Conservation (phyloP, 1,140 invertebrate species). For the Tetraneura akinire region DNA sequence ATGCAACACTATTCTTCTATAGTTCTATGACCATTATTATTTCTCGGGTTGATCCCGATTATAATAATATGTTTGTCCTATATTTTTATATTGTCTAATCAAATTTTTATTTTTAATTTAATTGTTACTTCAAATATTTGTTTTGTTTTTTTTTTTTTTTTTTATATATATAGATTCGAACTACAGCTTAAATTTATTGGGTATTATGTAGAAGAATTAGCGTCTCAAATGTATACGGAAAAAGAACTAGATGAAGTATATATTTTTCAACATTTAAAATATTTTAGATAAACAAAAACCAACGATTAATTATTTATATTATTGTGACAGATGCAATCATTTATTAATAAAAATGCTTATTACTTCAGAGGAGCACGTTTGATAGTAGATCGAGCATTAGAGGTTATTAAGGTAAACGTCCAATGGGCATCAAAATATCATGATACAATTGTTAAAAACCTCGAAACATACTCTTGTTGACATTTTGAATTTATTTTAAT, state of each 20-base stretch:
- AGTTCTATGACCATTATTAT: too few relatives aligned
- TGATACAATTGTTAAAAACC: constrained; percentile 16
- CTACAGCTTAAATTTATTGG: constrained; percentile 52
- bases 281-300: background rate
- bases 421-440: constrained; percentile 47
- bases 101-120: background rate
- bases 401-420: constrained; percentile 53
- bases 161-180: constrained; percentile 46
- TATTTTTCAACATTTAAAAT: background rate
- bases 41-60: too few relatives aligned
- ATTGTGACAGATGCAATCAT: constrained; percentile 53
- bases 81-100: too few relatives aligned
- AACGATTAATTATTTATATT: background rate
- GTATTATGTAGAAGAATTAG: constrained; percentile 52
- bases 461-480: too few relatives aligned
- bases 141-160: too few relatives aligned
- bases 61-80: background rate
- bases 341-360: constrained; percentile 46
- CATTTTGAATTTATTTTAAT: too few relatives aligned
- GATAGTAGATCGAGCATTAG: constrained; percentile 52
- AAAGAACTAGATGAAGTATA: constrained; percentile 55
- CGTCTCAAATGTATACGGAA: constrained; percentile 53
- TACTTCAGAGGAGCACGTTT: constrained; percentile 53
- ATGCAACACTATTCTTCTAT: too few relatives aligned
- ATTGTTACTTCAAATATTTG: background rate